Evolutionary conservation across 2,888 invertebrate genomes (phyloP), one percentile per base, ranked within the genome.

Genomic region (Lymantria monacha): DNA sequence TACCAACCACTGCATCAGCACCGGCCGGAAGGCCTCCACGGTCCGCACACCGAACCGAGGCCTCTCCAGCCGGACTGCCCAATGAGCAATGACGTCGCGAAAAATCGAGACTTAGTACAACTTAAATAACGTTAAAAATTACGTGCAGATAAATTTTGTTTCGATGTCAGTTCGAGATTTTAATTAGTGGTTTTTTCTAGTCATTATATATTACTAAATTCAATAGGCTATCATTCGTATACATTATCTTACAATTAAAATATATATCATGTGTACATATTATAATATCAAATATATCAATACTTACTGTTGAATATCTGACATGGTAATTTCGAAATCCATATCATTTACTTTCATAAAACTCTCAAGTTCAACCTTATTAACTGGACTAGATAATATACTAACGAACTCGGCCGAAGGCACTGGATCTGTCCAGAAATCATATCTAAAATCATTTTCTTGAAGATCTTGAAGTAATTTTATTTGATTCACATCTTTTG

Each of bases 301-400:
- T 62, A 80, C 83, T 83, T 77, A 91, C 91, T 78, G 80, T 76
- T 88, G 85, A 46, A 93, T 81, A 67, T 93, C 81, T 0, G 81
- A 61, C 48, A 88, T 76, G n/a, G 82, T 59, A 14, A 92, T 76
- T 44, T 73, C 65, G 66, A 79, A 87, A 5, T 68, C 57, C 31
- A 93, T 83, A 9, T 67, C 56, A 54, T 84, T 69, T 0, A 44
- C 44, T 0, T 63, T 68, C 12, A 92, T 65, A 2, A 81, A 52
- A 30, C 48, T 59, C 57, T 79, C 75, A 46, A 91, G 77, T 13
- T 69, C 64, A 13, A 15, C 44, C 59, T 79, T 83, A 36, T 78
- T 47, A 47, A 67, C 59, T 3, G 90, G 87, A 47, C 77, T 70
- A 0, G 88, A 81, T 72, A 91, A 74, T 42, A 92, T 61, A 51